Evolutionary conservation across 2,888 invertebrate species (phyloP).

Genomic region (Mimumesa dahlbomi): DNA sequence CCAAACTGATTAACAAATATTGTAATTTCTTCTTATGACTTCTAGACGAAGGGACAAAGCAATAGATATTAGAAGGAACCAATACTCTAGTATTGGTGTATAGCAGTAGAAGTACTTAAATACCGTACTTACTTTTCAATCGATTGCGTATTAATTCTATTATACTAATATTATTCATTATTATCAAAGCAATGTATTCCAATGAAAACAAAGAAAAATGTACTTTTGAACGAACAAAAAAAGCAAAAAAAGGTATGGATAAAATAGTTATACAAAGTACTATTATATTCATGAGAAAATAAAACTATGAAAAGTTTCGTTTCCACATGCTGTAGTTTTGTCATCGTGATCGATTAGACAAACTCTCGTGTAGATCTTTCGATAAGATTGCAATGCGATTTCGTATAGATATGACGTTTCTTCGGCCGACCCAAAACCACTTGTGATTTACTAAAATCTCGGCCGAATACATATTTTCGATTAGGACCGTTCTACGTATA

Average conservation of each 20-base stretch:
- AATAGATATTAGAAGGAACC: neutral
- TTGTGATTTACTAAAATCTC: too few relatives aligned
- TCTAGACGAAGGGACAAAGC: too few relatives aligned
- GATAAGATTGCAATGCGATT: too few relatives aligned
- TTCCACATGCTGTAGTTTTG: slow-evolving; percentile 16
- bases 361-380: too few relatives aligned
- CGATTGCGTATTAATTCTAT: slow-evolving; percentile 13
- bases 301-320: slow-evolving; percentile 55
- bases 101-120: neutral
- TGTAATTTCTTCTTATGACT: neutral
- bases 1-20: neutral
- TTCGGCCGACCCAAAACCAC: too few relatives aligned
- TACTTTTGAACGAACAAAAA: slow-evolving; percentile 37
- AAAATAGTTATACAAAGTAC: slow-evolving; percentile 43
- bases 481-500: too few relatives aligned
- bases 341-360: too few relatives aligned
- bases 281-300: slow-evolving; percentile 61
- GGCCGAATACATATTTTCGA: too few relatives aligned
- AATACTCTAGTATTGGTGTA: slow-evolving; percentile 6
- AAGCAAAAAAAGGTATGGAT: too few relatives aligned
- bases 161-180: neutral
- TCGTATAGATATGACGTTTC: too few relatives aligned
- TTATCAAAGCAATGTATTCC: neutral
- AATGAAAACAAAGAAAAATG: too few relatives aligned
- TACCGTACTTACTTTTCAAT: slow-evolving; percentile 17